These are phyloP conservation scores for Neuroterus valhalla DNA, from an alignment of 1,140 invertebrate species.

Conservation along the genomic window DNA sequence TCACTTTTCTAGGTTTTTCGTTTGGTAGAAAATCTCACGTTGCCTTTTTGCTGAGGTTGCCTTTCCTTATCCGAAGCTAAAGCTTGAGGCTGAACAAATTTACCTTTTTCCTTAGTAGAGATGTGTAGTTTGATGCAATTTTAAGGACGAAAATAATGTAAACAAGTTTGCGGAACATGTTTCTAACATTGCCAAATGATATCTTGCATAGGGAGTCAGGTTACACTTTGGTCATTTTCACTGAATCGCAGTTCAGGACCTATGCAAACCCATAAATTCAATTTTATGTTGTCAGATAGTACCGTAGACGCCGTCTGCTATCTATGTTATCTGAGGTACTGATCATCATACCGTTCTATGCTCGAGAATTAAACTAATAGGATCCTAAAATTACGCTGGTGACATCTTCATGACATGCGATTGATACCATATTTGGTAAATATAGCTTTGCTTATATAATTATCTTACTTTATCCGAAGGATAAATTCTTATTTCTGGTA, in stretches of 20 bases:
- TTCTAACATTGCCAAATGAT: background rate
- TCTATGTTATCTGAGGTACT: conserved; percentile 7
- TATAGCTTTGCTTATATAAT: too few relatives aligned
- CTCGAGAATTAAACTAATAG: too few relatives aligned
- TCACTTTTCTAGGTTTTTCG: background rate
- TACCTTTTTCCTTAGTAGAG: background rate
- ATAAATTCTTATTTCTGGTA: too few relatives aligned
- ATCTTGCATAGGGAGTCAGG: conserved; percentile 1
- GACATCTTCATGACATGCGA: conserved; percentile 4
- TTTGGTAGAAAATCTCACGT: background rate
- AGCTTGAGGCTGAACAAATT: background rate
- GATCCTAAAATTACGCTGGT: background rate
- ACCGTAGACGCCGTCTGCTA: background rate
- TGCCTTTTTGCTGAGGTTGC: too few relatives aligned
- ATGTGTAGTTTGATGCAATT: background rate
- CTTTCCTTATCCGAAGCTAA: background rate
- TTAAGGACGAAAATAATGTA: background rate
- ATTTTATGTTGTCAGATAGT: conserved; percentile 2
- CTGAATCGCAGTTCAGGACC: conserved; percentile 15
- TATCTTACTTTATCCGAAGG: too few relatives aligned
- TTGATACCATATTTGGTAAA: too few relatives aligned
- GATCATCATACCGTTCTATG: conserved; percentile 6
- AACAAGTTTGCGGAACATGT: background rate
- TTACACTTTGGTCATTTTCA: conserved; percentile 22
- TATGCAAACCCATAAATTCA: conserved; percentile 13